Percentiles rank a stretch among this genome's conserved stretches.
Conservation (phyloP, 2,797 vertebrate genomes). For the Anas acuta region DNA sequence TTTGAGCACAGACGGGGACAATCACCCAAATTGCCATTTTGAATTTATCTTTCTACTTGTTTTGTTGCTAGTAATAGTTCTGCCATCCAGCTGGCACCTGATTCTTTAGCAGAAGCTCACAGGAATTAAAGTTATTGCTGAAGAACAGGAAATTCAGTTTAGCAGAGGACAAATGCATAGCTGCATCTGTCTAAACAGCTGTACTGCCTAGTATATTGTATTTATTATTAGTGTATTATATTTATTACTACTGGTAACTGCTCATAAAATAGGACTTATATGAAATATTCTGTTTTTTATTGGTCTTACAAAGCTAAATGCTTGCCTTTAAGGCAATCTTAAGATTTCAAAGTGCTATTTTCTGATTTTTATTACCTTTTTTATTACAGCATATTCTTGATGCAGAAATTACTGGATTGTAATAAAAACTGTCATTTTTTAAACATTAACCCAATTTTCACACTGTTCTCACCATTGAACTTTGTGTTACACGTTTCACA, state of each 20-base stretch:
- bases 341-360: not conserved
- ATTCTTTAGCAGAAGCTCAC: conserved; percentile 1
- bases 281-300: not conserved
- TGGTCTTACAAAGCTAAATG: not conserved
- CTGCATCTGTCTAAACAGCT: not conserved
- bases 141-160: not conserved
- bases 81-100: not conserved
- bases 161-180: not conserved
- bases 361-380: not conserved
- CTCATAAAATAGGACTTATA: not conserved
- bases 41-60: conserved; percentile 3
- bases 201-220: not conserved
- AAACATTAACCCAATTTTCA: conserved; percentile 50
- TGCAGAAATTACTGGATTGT: not conserved
- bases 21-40: not conserved
- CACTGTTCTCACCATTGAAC: not conserved
- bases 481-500: conserved; percentile 39
- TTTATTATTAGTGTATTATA: not conserved
- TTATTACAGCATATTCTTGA: not conserved
- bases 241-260: not conserved
- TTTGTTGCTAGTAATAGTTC: not conserved
- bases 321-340: not conserved
- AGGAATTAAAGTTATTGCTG: not conserved
- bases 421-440: not conserved
- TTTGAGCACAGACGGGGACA: not conserved